Evolutionary conservation across 2,888 invertebrate genomes (phyloP).

Genomic region (Nephrotoma appendiculata): DNA sequence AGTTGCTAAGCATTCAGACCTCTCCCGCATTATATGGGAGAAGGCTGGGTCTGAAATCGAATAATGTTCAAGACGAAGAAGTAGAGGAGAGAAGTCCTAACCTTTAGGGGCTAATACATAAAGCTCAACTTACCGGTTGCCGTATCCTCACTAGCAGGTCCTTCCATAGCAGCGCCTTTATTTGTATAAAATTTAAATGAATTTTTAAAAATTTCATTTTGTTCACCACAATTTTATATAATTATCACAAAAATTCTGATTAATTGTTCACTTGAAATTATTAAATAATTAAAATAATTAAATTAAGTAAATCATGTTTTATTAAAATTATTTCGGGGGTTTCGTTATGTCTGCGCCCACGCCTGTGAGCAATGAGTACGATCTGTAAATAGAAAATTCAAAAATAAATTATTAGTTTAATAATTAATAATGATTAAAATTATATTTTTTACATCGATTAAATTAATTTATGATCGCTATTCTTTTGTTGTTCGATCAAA

Average conservation of each 20-base stretch:
- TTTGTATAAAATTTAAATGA: constrained; percentile 19
- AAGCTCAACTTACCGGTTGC: constrained; percentile 22
- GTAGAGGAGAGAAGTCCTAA: too few species aligned
- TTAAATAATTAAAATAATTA: neutral
- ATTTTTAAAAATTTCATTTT: constrained; percentile 5
- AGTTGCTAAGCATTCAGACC: too few species aligned
- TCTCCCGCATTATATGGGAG: too few species aligned
- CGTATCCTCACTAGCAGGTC: constrained; percentile 29
- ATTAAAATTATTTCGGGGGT: neutral
- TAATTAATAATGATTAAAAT: neutral
- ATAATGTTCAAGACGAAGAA: too few species aligned
- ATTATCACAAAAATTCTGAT: neutral
- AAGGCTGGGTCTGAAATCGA: too few species aligned
- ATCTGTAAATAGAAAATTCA: neutral
- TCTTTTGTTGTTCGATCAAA: neutral
- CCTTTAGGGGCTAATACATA: neutral
- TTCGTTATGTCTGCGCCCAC: neutral
- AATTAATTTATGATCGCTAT: neutral
- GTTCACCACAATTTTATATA: neutral
- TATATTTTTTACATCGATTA: neutral
- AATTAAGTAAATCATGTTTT: neutral
- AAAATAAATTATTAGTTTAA: neutral
- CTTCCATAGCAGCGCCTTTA: constrained; percentile 27
- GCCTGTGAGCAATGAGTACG: neutral
- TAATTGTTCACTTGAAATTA: neutral